Base-by-base conservation (phyloP, 2,888 invertebrate species). In the Andrena dorsata region DNA sequence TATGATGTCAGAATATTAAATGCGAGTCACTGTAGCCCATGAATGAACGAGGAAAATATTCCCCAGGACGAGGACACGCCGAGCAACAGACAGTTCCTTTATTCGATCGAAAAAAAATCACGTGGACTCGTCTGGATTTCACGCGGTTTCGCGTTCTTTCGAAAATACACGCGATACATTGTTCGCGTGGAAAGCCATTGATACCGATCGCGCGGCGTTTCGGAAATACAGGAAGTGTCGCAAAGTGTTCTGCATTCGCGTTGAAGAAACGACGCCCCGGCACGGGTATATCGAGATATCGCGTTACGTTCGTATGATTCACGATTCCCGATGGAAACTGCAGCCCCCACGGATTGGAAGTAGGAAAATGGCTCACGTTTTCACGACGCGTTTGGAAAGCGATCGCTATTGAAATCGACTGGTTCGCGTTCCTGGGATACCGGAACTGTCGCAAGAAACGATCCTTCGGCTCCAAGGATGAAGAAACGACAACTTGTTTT, bases 201-300 rank as follows among this genome's bases (percentile, higher is more conserved):
- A 88, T 88, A 88, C 60, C 63, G 60, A 88, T 87, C 87, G 64
- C 72, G 60, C n/a, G 53, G 47, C 41, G 79, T 83, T 80, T 79
- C 75, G 32, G 79, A 87, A 87, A 85, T 76, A 72, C 80, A 63
- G 88, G 87, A 88, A 83, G 65, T 86, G 86, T 88, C 73, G 87
- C 64, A 88, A 87, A 80, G 32, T 61, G 53, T 70, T 72, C 75
- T 26, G 61, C 41, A 69, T 82, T 72, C 56, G 26, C 68, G 41
- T 41, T 28, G 76, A 53, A 41, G 75, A 68, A 72, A 80, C 60
- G 63, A 73, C 70, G 30, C 20, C 47, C 10, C 30, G 80, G n/a
- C 69, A 47, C 32, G 49, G 61, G 53, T 65, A 8, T 72, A 65
- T 65, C 41, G 58, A 35, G 68, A 65, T 60, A 73, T 63, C 51